Conservation (phyloP, 1,140 invertebrate genomes). For the Homalodisca vitripennis region DNA sequence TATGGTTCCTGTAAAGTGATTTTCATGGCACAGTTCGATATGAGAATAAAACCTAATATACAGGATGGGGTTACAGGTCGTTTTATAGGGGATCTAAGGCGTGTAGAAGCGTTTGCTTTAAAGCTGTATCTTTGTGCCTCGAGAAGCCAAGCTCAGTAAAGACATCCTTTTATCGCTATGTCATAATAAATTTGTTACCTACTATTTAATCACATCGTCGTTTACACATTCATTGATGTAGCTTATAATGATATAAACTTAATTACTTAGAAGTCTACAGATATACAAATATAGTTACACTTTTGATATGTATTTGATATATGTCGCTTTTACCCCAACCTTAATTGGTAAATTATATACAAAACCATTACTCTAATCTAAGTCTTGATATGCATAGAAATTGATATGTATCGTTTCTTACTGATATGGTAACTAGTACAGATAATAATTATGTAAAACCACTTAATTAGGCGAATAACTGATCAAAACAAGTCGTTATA, state of each 20-base stretch:
- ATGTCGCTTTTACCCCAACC: not conserved
- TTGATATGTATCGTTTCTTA: conserved; percentile 1
- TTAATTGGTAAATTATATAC: not conserved
- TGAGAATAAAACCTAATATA: too few relatives aligned
- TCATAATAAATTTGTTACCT: not conserved
- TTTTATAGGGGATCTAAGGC: not conserved
- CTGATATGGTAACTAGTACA: not conserved
- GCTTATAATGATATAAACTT: not conserved
- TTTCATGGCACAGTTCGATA: too few relatives aligned
- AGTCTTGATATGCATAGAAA: not conserved
- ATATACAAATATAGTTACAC: conserved; percentile 7
- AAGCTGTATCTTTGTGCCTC: not conserved
- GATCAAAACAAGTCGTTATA: not conserved
- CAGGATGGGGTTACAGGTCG: too few relatives aligned
- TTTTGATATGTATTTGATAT: conserved; percentile 25
- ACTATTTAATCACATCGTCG: not conserved
- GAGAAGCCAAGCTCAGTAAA: not conserved
- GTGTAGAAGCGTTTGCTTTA: not conserved
- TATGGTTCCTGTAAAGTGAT: too few relatives aligned
- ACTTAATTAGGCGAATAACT: not conserved
- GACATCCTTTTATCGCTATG: not conserved
- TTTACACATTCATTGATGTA: not conserved
- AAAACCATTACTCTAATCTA: not conserved
- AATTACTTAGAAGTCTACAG: not conserved
- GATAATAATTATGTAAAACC: too few relatives aligned